Conservation (phyloP, 2,888 invertebrate species). For the Caenorhabditis plicata region DNA sequence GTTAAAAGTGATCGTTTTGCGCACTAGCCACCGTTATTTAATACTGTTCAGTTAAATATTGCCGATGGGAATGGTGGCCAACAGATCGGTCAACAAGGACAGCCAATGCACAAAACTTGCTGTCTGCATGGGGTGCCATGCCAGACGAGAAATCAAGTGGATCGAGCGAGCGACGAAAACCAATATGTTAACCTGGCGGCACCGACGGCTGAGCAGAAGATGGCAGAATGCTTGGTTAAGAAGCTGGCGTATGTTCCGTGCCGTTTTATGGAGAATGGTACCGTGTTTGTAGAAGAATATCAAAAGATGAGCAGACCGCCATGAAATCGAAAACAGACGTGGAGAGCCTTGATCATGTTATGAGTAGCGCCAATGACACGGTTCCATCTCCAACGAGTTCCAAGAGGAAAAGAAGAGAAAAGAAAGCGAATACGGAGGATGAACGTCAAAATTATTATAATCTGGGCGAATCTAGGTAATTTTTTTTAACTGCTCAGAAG, state of each 20-base stretch:
- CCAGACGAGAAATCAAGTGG: not conserved
- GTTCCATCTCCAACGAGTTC: too few relatives aligned
- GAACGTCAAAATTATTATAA: too few relatives aligned
- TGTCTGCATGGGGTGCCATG: slow-evolving; percentile 19
- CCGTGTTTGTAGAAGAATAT: not conserved
- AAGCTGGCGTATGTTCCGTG: slow-evolving; percentile 9
- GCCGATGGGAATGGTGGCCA: too few relatives aligned
- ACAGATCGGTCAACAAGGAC: too few relatives aligned
- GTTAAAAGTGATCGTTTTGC: slow-evolving; percentile 12
- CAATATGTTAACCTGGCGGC: slow-evolving; percentile 24
- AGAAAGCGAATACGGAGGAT: too few relatives aligned
- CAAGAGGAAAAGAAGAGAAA: too few relatives aligned
- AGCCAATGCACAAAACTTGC: slow-evolving; percentile 5
- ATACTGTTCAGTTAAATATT: too few relatives aligned
- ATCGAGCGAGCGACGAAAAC: slow-evolving; percentile 8
- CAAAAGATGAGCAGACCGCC: not conserved
- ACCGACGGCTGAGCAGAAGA: slow-evolving; percentile 6
- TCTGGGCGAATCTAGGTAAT: too few relatives aligned
- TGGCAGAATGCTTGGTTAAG: slow-evolving; percentile 5
- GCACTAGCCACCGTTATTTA: too few relatives aligned
- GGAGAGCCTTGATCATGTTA: too few relatives aligned
- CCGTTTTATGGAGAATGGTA: not conserved
- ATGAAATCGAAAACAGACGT: not conserved
- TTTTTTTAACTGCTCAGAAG: slow-evolving; percentile 26
- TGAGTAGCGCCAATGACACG: too few relatives aligned